Evolutionary conservation across 2,113 vertebrate genomes (phyloP).

Genomic region (Daphoenositta chrysoptera): DNA sequence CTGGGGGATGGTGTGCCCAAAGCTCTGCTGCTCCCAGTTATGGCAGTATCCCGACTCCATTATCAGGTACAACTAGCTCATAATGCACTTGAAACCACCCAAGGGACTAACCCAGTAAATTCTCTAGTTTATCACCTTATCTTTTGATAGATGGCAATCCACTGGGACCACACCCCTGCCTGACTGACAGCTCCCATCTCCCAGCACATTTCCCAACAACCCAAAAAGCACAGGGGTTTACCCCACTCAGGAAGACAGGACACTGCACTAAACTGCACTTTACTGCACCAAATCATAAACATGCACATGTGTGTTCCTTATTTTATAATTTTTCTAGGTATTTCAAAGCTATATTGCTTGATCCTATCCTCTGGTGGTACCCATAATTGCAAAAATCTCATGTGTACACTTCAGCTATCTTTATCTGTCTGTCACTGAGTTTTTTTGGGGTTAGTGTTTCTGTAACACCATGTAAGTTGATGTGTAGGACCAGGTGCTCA

Average conservation of each 20-base stretch:
- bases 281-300: not conserved
- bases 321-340: not conserved
- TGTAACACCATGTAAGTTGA: not conserved
- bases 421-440: not conserved
- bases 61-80: not conserved
- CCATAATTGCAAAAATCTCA: not conserved
- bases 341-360: not conserved
- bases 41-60: rapidly evolving
- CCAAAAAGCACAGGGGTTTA: not conserved
- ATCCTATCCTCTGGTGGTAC: not conserved
- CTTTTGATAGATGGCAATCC: not conserved
- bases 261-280: not conserved
- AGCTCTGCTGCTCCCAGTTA: not conserved
- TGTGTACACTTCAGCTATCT: not conserved
- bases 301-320: not conserved
- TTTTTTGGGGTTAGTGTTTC: not conserved
- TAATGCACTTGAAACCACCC: not conserved
- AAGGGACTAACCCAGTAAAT: not conserved
- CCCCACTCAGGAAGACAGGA: rapidly evolving
- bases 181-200: not conserved
- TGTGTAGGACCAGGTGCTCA: not conserved
- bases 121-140: not conserved
- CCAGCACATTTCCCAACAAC: not conserved
- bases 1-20: not conserved
- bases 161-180: not conserved